Base-by-base conservation (phyloP, 2,888 invertebrate species). In the Trileptium ribeirensis region DNA sequence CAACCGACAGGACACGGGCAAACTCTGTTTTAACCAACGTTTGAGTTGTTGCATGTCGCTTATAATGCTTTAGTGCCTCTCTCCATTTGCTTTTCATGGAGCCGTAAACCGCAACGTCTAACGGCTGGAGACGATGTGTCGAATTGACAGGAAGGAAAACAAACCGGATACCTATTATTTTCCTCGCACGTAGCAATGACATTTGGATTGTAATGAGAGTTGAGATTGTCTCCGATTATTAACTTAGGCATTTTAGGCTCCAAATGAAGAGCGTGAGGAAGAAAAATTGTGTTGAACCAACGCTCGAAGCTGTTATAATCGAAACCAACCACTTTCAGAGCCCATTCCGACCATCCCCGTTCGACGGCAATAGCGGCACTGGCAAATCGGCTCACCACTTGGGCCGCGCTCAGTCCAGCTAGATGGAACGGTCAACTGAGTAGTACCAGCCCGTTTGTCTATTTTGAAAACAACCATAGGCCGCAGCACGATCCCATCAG, bases 61-160 rank as follows among this genome's bases (percentile, higher is more conserved):
- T n/a, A n/a, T n/a, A n/a, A n/a, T n/a, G n/a, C n/a, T n/a, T n/a
- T n/a, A n/a, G n/a, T n/a, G n/a, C n/a, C n/a, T n/a, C n/a, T n/a
- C n/a, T n/a, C n/a, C n/a, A n/a, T n/a, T n/a, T n/a, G n/a, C n/a
- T n/a, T n/a, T n/a, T n/a, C n/a, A n/a, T n/a, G n/a, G n/a, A n/a
- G n/a, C n/a, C n/a, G n/a, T n/a, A n/a, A n/a, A 79, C 83, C 1
- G 81, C 81, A 1, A 83, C 84, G 82, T 85, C 85, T 1, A 85
- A 81, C 38, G 85, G 85, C 77, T 85, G 84, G 31, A 70, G 67
- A 38, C 84, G 81, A 79, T 85, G 84, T 34, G 84, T 85, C 51
- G 78, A 67, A 67, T 85, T 85, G n/a, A 83, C 81, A 19, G 83
- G 84, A n/a, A 85, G 64, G 15, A n/a, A 78, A 31, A 78, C 36